phyloP scores from a whole-genome alignment of 2,113 vertebrate species.

The Nothocercus nigrocapillus region DNA sequence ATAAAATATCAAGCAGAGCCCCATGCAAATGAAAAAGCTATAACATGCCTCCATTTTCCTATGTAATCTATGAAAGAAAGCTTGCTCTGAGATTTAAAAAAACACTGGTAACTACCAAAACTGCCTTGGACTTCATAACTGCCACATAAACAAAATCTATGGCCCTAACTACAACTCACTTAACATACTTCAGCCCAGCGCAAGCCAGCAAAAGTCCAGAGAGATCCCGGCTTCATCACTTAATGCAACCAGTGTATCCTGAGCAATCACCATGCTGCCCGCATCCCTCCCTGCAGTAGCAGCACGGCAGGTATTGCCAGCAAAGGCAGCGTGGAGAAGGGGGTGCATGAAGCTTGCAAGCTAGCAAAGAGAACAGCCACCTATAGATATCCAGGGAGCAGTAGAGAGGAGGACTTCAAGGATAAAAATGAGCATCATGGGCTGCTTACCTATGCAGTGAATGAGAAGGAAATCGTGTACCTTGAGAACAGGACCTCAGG shows the following conservation, averaged over 20 bases:
- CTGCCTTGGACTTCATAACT: background rate
- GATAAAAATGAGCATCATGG: background rate
- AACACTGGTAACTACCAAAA: background rate
- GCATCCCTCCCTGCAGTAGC: background rate
- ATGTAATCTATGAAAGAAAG: background rate
- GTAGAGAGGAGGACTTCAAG: background rate
- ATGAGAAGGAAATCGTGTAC: background rate
- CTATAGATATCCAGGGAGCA: background rate
- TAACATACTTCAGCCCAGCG: background rate
- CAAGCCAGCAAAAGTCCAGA: background rate
- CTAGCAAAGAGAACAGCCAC: background rate
- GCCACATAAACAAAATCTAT: background rate
- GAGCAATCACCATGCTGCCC: background rate
- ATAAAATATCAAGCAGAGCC: background rate
- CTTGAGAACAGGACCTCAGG: background rate
- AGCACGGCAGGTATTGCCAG: background rate
- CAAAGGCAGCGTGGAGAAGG: background rate
- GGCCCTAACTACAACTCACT: background rate
- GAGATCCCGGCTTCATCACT: background rate
- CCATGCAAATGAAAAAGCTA: background rate
- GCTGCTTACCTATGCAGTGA: background rate
- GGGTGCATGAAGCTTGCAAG: background rate
- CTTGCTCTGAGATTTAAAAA: background rate
- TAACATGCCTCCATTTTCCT: background rate
- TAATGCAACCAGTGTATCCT: background rate